A percentile compares a stretch with the other conserved stretches of the same genome.
Conservation (phyloP, 2,113 vertebrate genomes). For the Hemiscyllium ocellatum region DNA sequence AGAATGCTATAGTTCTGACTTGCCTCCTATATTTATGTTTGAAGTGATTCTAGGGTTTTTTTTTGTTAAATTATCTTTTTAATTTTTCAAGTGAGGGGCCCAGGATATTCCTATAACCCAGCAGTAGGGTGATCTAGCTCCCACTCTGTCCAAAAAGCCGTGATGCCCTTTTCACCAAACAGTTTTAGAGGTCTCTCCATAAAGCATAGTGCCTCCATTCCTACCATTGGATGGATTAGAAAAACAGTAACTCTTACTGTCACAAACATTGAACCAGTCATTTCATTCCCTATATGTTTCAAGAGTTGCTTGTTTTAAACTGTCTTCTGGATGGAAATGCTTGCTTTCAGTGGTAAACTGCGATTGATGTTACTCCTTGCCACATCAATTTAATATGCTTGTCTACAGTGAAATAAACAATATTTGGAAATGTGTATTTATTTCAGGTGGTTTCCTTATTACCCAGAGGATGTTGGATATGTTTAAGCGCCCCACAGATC, state of each 20-base stretch:
- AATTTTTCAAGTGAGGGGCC: neutral
- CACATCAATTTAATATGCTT: neutral
- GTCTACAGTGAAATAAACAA: neutral
- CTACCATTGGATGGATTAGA: neutral
- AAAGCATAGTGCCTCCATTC: neutral
- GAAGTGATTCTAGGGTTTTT: neutral
- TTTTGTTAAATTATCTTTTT: neutral
- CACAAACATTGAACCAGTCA: neutral
- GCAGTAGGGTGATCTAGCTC: neutral
- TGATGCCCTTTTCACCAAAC: too few relatives aligned
- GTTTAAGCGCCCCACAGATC: slow-evolving; percentile 64
- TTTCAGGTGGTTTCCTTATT: slow-evolving; percentile 61
- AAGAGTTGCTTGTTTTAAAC: neutral
- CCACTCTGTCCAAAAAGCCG: neutral
- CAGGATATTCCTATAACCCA: neutral
- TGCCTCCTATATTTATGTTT: neutral
- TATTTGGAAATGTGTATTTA: neutral
- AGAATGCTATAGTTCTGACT: neutral
- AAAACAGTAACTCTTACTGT: neutral
- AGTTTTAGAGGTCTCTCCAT: neutral
- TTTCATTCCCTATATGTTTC: neutral
- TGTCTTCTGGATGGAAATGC: neutral
- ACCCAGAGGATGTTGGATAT: slow-evolving; percentile 62
- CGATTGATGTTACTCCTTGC: neutral
- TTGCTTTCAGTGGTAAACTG: neutral